Conservation (phyloP, 2,888 invertebrate genomes). For the Dasysyrphus tricinctus region DNA sequence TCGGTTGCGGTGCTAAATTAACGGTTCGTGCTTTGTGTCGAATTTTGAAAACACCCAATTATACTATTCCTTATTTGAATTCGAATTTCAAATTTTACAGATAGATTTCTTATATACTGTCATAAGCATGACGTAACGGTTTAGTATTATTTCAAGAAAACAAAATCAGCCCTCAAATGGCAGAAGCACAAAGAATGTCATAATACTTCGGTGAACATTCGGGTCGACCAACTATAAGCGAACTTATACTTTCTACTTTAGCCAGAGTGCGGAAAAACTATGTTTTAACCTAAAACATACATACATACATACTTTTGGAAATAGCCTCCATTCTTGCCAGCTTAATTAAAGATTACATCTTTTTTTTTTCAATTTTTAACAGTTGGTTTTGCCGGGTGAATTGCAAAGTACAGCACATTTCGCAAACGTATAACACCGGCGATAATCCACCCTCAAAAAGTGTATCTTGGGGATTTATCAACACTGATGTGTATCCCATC, state of each 20-base stretch:
- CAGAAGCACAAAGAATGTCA: constrained; percentile 32
- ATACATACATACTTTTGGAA: neutral
- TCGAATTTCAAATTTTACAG: neutral
- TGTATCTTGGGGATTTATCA: constrained; percentile 47
- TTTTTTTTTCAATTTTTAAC: constrained; percentile 24
- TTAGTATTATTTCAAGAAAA: neutral
- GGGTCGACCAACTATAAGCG: constrained; percentile 22
- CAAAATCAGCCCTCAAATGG: neutral
- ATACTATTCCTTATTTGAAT: neutral
- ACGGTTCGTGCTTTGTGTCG: neutral
- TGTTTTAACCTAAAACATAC: constrained; percentile 16
- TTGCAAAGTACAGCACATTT: constrained; percentile 36
- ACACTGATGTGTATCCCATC: constrained; percentile 38
- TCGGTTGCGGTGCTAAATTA: constrained; percentile 2
- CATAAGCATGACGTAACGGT: neutral
- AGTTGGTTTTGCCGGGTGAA: constrained; percentile 6
- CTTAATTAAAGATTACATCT: constrained; percentile 52
- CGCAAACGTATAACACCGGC: constrained; percentile 27
- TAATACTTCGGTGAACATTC: constrained; percentile 35
- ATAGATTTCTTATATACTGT: neutral
- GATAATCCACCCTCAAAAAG: constrained; percentile 70
- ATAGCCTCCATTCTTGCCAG: constrained; percentile 26
- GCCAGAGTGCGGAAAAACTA: constrained; percentile 22
- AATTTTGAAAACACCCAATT: neutral
- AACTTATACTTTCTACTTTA: neutral